Conservation (phyloP, 2,113 vertebrate genomes). For the Pipra filicauda region DNA sequence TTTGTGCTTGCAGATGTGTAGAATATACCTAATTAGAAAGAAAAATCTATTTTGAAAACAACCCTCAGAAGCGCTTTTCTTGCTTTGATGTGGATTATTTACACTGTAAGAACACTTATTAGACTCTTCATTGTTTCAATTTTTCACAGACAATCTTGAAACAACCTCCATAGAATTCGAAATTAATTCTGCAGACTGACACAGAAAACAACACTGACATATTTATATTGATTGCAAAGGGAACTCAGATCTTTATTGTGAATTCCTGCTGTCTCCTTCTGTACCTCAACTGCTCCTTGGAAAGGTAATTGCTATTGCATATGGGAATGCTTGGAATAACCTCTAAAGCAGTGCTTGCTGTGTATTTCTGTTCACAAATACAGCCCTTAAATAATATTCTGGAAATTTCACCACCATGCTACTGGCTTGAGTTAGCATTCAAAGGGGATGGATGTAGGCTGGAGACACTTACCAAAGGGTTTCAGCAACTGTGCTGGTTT, state of each 20-base stretch:
- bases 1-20: not conserved
- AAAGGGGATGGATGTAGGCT: not conserved
- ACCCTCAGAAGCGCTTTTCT: not conserved
- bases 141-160: not conserved
- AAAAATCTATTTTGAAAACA: not conserved
- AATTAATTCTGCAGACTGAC: not conserved
- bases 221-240: not conserved
- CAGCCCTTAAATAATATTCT: not conserved
- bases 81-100: not conserved
- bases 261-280: not conserved
- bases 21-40: not conserved
- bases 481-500: not conserved
- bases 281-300: not conserved
- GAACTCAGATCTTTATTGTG: not conserved
- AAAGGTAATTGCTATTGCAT: not conserved
- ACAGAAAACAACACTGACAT: not conserved
- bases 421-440: not conserved
- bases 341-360: not conserved
- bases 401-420: not conserved
- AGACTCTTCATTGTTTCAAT: not conserved
- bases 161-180: not conserved
- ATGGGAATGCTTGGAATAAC: not conserved
- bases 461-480: not conserved
- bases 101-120: not conserved
- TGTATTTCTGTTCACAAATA: not conserved